Evolutionary conservation across 2,113 vertebrate genomes (phyloP).

Genomic region (Dipodomys stephensi): DNA sequence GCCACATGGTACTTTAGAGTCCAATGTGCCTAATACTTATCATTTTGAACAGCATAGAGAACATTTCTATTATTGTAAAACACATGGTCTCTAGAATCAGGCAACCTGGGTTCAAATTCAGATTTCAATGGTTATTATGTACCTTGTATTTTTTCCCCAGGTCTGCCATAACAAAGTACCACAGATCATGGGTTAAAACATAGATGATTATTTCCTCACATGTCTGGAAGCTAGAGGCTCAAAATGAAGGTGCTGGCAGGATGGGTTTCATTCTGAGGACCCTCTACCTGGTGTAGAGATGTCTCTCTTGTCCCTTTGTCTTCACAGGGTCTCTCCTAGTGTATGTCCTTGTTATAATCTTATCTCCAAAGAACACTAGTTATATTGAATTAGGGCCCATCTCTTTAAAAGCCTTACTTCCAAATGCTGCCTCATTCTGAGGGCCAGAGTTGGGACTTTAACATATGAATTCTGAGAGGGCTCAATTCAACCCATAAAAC

Average conservation of each 20-base stretch:
- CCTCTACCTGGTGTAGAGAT: accelerated
- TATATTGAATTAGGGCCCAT: background rate
- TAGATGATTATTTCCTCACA: background rate
- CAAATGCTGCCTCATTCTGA: background rate
- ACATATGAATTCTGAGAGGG: background rate
- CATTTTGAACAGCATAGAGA: background rate
- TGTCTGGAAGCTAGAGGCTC: background rate
- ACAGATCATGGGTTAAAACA: background rate
- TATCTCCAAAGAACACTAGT: background rate
- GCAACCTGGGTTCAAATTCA: background rate
- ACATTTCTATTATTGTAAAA: background rate
- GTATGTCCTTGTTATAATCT: background rate
- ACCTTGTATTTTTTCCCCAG: too few species aligned
- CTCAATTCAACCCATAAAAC: background rate
- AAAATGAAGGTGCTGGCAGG: background rate
- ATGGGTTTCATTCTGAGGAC: background rate
- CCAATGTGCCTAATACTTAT: background rate
- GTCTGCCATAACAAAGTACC: background rate
- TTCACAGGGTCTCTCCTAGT: background rate
- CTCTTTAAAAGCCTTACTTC: background rate
- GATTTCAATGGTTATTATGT: background rate
- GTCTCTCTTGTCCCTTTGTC: background rate
- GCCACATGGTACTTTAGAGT: background rate
- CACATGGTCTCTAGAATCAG: background rate
- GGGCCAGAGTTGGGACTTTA: background rate